Percentiles rank a stretch among this genome's conserved stretches.
Conservation (phyloP, 2,888 invertebrate species). For the Habrosyne pyritoides region DNA sequence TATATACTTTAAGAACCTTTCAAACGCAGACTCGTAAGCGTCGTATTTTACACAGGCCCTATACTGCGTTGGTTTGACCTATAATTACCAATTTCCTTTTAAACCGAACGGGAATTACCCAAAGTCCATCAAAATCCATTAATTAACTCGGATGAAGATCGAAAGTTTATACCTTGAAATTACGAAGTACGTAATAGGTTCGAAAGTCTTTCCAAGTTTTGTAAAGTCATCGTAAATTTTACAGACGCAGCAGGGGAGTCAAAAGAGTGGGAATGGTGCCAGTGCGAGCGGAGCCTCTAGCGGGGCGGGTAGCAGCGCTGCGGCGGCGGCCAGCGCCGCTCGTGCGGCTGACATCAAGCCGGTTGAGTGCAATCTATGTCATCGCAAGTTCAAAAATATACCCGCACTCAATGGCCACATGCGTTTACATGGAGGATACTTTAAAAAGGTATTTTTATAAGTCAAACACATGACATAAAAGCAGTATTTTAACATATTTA, state of each 20-base stretch:
- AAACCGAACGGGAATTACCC: constrained; percentile 59
- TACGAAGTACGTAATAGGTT: constrained; percentile 76
- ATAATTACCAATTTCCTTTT: constrained; percentile 65
- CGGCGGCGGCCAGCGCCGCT: constrained; percentile 38
- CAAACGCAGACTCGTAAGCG: neutral
- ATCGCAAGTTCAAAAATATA: constrained; percentile 98
- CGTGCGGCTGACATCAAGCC: constrained; percentile 89
- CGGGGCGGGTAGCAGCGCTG: constrained; percentile 45
- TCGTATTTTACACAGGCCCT: constrained; percentile 31
- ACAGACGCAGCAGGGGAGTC: constrained; percentile 72
- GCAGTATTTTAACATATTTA: no score
- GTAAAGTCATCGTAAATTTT: constrained; percentile 67
- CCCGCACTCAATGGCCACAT: constrained; percentile 99
- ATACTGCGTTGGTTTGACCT: constrained; percentile 50
- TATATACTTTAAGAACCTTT: neutral
- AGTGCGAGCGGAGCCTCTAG: constrained; percentile 52
- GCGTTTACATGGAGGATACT: constrained; percentile 98
- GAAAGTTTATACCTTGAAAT: constrained; percentile 75
- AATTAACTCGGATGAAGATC: constrained; percentile 74
- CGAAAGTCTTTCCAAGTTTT: constrained; percentile 73
- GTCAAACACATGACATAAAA: neutral
- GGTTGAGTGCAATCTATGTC: constrained; percentile 97
- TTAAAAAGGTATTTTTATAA: constrained; percentile 89
- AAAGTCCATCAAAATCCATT: constrained; percentile 75
- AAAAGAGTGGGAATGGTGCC: constrained; percentile 57